Evolutionary conservation across 1,140 invertebrate species (phyloP).

Genomic region (Cryptotermes secundus): DNA sequence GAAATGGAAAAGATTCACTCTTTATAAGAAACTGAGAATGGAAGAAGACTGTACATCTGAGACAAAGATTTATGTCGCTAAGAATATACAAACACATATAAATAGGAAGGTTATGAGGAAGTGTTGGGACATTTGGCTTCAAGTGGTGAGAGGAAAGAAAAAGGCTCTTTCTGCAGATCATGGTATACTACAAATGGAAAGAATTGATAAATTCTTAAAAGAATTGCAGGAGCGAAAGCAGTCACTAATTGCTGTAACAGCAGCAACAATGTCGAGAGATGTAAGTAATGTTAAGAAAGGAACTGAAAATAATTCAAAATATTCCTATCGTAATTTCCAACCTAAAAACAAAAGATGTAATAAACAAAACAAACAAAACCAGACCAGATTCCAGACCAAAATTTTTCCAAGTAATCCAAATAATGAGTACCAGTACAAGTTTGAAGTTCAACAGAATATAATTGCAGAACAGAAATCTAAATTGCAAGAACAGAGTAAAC

Average conservation of each 20-base stretch:
- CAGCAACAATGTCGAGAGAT: background rate
- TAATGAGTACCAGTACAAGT: background rate
- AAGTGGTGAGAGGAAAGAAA: background rate
- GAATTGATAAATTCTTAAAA: constrained; percentile 22
- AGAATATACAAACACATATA: background rate
- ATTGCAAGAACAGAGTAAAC: constrained; percentile 19
- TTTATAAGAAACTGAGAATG: background rate
- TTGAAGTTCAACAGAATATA: constrained; percentile 22
- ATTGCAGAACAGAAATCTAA: constrained; percentile 27
- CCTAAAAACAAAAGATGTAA: background rate
- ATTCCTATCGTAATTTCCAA: background rate
- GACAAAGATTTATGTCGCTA: background rate
- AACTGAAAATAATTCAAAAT: background rate
- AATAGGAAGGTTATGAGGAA: constrained; percentile 11
- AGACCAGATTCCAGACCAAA: background rate
- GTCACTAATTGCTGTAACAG: background rate
- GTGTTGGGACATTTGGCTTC: constrained; percentile 7
- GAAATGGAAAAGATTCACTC: background rate
- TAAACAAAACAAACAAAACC: background rate
- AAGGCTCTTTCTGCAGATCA: background rate
- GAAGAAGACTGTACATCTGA: background rate
- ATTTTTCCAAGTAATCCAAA: background rate
- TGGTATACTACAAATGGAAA: background rate
- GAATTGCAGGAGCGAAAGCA: constrained; percentile 1
- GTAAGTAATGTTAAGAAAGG: background rate